Evolutionary conservation across 2,888 invertebrate genomes (phyloP).

Genomic region (Pegoplata infirma): DNA sequence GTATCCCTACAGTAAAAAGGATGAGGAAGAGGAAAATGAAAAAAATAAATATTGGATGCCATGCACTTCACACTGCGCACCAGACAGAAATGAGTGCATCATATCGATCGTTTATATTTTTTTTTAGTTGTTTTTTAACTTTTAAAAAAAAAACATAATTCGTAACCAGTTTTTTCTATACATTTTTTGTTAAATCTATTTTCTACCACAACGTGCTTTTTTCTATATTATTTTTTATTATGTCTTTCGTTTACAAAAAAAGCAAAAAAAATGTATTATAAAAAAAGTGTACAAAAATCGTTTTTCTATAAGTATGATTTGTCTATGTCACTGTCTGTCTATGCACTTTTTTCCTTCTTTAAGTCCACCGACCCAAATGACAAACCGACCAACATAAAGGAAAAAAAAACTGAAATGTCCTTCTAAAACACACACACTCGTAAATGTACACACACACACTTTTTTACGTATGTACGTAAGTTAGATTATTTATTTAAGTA

Average conservation of each 20-base stretch:
- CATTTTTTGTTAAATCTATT: constrained; percentile 59
- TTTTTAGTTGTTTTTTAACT: constrained; percentile 66
- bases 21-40: constrained; percentile 9
- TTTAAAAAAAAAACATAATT: constrained; percentile 40
- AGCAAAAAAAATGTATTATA: constrained; percentile 57
- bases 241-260: constrained; percentile 57
- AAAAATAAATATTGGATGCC: constrained; percentile 50
- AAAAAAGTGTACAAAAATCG: constrained; percentile 65
- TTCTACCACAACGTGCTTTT: constrained; percentile 45
- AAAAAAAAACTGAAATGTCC: constrained; percentile 53
- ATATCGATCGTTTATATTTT: constrained; percentile 76
- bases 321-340: constrained; percentile 62
- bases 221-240: constrained; percentile 22
- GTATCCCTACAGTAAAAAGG: constrained; percentile 32
- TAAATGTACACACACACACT: not conserved
- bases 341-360: constrained; percentile 65
- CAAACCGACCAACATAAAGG: constrained; percentile 51
- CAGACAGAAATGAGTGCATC: constrained; percentile 78
- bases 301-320: constrained; percentile 60
- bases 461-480: not conserved
- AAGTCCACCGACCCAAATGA: constrained; percentile 57
- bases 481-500: constrained; percentile 9
- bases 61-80: constrained; percentile 72
- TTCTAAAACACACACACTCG: constrained; percentile 13
- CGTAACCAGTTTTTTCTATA: constrained; percentile 65